A percentile compares a stretch with the other conserved stretches of the same genome.
phyloP scores from a whole-genome alignment of 2,888 invertebrate species.

The Metallyticus violacea region DNA sequence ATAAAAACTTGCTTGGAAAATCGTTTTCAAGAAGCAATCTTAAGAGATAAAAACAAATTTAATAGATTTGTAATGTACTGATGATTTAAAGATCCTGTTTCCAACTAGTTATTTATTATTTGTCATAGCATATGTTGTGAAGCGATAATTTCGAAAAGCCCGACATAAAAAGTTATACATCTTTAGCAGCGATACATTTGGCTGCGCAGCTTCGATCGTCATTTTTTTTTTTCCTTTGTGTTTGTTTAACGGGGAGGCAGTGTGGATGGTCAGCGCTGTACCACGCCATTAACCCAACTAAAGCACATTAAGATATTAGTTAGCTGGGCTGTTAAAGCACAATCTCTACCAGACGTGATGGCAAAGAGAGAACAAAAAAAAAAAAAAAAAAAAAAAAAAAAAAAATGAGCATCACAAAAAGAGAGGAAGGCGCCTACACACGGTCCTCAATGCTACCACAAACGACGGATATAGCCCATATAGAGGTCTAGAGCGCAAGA shows the following conservation, averaged over 20 bases:
- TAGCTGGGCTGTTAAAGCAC: slow-evolving; percentile 4
- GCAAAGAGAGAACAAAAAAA: slow-evolving; percentile 4
- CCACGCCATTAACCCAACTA: slow-evolving; percentile 11
- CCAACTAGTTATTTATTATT: not conserved
- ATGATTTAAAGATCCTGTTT: not conserved
- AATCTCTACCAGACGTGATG: slow-evolving; percentile 13
- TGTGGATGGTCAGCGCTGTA: not conserved
- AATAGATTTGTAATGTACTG: not conserved
- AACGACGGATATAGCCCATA: too few species aligned
- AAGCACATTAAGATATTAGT: slow-evolving; percentile 18
- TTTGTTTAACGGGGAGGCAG: not conserved
- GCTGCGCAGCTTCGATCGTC: too few species aligned
- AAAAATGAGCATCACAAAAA: not conserved
- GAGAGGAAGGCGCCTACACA: too few species aligned
- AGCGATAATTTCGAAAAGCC: not conserved
- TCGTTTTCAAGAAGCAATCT: not conserved
- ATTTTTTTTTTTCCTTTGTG: not conserved
- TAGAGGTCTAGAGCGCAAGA: too few species aligned
- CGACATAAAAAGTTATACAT: not conserved
- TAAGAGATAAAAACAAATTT: not conserved
- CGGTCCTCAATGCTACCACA: too few species aligned
- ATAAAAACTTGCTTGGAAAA: not conserved
- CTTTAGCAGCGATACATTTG: not conserved
- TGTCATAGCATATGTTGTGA: not conserved
- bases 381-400: not conserved